Percentiles rank a stretch among this genome's conserved stretches.
Evolutionary conservation across 2,797 vertebrate species (phyloP).

Genomic region (Chaetophractus vellerosus): DNA sequence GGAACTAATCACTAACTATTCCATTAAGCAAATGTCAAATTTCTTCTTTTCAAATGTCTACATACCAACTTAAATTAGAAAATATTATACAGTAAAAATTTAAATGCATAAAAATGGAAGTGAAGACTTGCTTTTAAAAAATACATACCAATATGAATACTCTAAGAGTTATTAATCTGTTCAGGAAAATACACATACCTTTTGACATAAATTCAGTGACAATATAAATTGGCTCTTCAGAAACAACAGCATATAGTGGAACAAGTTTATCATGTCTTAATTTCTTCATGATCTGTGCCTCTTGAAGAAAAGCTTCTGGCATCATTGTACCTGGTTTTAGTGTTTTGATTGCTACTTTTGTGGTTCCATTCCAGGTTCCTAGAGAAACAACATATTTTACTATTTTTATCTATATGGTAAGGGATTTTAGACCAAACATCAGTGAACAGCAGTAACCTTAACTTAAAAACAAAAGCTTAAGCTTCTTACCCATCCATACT

Average conservation of each 20-base stretch:
- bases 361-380: conserved; percentile 99
- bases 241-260: conserved; percentile 97
- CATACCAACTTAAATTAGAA: conserved; percentile 64
- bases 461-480: conserved; percentile 18
- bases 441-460: conserved; percentile 54
- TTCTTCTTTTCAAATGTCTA: conserved; percentile 60
- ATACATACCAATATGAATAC: conserved; percentile 16
- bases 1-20: neutral
- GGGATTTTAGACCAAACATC: conserved; percentile 62
- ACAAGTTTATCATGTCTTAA: conserved; percentile 89
- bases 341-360: conserved; percentile 98
- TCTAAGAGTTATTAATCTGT: neutral
- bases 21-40: conserved; percentile 53
- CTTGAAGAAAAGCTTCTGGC: conserved; percentile 97
- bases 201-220: conserved; percentile 99
- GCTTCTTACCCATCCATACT: conserved; percentile 98
- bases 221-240: conserved; percentile 97
- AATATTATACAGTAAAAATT: conserved; percentile 29
- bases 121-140: neutral
- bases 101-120: conserved; percentile 37
- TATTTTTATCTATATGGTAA: conserved; percentile 22
- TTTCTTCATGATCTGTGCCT: conserved; percentile 99
- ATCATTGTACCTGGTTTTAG: conserved; percentile 98
- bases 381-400: conserved; percentile 75
- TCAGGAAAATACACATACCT: conserved; percentile 89